A percentile compares a stretch with the other conserved stretches of the same genome.
Evolutionary conservation across 2,888 invertebrate species (phyloP).

Genomic region (Sussaba pulchella): DNA sequence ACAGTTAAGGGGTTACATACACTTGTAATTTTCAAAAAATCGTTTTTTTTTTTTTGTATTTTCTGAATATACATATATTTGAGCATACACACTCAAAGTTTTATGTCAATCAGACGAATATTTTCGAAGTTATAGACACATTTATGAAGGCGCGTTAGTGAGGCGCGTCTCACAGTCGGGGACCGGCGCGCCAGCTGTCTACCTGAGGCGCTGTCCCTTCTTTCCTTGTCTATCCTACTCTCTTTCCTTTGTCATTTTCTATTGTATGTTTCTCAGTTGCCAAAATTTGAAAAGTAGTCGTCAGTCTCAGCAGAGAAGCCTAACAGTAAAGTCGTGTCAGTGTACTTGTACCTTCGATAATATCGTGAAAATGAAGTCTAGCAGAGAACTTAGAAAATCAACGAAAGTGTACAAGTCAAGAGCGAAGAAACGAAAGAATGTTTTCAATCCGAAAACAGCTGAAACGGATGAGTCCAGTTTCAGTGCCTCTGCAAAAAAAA

Average conservation of each 20-base stretch:
- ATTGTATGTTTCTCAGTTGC: conserved; percentile 9
- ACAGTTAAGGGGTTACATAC: conserved; percentile 5
- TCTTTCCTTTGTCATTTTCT: conserved; percentile 14
- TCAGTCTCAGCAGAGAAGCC: conserved; percentile 49
- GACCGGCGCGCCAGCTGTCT: conserved; percentile 18
- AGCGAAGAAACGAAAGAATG: conserved; percentile 60
- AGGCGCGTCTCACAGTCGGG: conserved; percentile 1
- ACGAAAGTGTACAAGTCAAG: conserved; percentile 23
- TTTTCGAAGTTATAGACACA: conserved; percentile 32
- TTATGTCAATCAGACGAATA: conserved; percentile 49
- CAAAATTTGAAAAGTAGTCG: conserved; percentile 43
- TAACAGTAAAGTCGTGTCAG: conserved; percentile 42
- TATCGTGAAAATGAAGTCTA: conserved; percentile 47
- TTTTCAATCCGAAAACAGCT: conserved; percentile 71
- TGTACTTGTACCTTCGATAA: conserved; percentile 28
- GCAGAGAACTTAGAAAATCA: conserved; percentile 43
- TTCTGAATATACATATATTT: conserved; percentile 23
- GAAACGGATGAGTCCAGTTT: conserved; percentile 73
- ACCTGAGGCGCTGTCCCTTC: conserved; percentile 18
- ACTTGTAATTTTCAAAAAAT: conserved; percentile 13
- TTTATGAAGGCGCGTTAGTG: conserved; percentile 11
- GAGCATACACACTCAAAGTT: conserved; percentile 44
- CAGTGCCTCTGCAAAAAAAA: conserved; percentile 69
- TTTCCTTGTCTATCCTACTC: conserved; percentile 10
- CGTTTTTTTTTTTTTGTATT: background rate